These are phyloP conservation scores for Phyllotis vaccarum DNA, from an alignment of 2,797 vertebrate species.

Conservation along the genomic window DNA sequence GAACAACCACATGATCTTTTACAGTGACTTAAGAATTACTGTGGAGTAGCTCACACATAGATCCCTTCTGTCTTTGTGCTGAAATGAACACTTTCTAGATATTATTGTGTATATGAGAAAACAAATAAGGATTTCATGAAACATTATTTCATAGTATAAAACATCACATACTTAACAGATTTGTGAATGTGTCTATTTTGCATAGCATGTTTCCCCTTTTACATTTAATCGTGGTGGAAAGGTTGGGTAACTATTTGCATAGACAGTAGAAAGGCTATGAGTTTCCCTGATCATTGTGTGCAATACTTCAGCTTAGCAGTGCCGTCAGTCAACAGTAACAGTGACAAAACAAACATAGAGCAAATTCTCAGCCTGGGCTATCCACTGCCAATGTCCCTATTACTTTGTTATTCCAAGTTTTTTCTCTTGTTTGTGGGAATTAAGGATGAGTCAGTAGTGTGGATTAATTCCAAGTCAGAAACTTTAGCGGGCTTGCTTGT, in stretches of 20 bases:
- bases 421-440: background rate
- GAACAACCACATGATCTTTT: background rate
- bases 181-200: background rate
- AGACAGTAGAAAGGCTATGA: background rate
- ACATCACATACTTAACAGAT: background rate
- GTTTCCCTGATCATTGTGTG: background rate
- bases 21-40: constrained; percentile 7
- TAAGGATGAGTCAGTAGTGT: background rate
- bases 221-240: background rate
- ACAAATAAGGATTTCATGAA: constrained; percentile 7
- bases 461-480: constrained; percentile 20
- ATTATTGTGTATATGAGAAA: background rate
- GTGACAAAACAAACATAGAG: background rate
- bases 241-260: background rate
- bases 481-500: background rate
- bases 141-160: constrained; percentile 24
- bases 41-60: background rate
- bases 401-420: background rate
- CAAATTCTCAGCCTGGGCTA: background rate
- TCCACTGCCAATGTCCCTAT: background rate
- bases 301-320: background rate
- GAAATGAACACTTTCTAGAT: background rate
- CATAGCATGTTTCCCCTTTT: background rate
- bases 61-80: background rate
- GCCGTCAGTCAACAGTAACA: background rate